phyloP scores from a whole-genome alignment of 2,888 invertebrate species.

The Cerastis leucographa region DNA sequence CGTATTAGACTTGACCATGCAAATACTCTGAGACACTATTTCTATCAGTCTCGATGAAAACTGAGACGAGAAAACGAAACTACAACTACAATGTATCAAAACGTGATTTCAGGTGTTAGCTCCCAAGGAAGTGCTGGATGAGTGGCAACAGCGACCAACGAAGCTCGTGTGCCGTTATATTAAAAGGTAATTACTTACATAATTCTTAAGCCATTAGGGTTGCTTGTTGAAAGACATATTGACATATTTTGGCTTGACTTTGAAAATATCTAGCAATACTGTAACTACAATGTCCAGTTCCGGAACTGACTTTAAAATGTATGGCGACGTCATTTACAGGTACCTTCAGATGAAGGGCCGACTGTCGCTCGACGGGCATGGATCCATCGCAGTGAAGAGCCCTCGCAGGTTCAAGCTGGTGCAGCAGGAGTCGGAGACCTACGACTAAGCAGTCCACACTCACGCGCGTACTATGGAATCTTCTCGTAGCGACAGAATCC shows the following conservation, averaged over 20 bases:
- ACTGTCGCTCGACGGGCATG: constrained; percentile 93
- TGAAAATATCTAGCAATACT: background rate
- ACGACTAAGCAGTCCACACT: constrained; percentile 92
- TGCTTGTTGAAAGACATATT: background rate
- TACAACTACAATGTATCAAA: background rate
- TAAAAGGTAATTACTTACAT: constrained; percentile 89
- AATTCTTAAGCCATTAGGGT: background rate
- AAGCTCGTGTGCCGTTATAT: constrained; percentile 95
- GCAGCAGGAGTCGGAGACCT: constrained; percentile 97
- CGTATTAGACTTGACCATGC: background rate
- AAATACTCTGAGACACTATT: background rate
- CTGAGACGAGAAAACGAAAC: background rate
- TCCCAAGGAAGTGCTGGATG: constrained; percentile 96
- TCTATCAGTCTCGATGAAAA: background rate
- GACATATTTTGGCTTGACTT: background rate
- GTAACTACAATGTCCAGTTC: background rate
- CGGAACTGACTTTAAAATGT: background rate
- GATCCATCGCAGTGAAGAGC: constrained; percentile 95
- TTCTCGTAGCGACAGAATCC: constrained; percentile 42
- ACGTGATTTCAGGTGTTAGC: constrained; percentile 93
- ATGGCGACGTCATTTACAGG: constrained; percentile 66
- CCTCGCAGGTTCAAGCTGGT: constrained; percentile 96
- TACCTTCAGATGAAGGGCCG: constrained; percentile 95
- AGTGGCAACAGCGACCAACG: constrained; percentile 97
- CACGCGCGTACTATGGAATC: constrained; percentile 22